Percentiles rank a stretch among this genome's conserved stretches.
Evolutionary conservation across 2,888 invertebrate species (phyloP).

Genomic region (Drosophila anomelani): DNA sequence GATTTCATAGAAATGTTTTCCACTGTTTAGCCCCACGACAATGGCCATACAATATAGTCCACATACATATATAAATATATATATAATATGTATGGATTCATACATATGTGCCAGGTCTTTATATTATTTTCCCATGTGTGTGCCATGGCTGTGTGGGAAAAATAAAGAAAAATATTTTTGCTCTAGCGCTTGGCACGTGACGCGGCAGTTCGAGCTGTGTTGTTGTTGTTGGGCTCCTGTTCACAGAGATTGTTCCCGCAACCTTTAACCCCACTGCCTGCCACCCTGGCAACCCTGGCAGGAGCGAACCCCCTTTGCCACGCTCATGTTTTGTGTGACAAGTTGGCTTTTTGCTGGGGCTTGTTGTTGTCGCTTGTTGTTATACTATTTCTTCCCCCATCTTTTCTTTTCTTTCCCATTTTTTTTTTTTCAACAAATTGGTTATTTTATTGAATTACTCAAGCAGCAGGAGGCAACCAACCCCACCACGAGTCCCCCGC

Average conservation of each 20-base stretch:
- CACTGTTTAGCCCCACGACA: constrained; percentile 54
- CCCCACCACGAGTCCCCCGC: constrained; percentile 9
- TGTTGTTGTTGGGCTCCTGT: constrained; percentile 40
- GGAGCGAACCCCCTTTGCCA: constrained; percentile 14
- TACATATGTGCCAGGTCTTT: constrained; percentile 29
- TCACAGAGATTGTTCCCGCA: constrained; percentile 45
- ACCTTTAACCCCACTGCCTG: constrained; percentile 30
- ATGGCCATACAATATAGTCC: constrained; percentile 69
- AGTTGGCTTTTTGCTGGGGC: constrained; percentile 64
- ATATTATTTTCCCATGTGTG: constrained; percentile 26
- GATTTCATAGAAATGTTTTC: constrained; percentile 43
- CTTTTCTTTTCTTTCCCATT: constrained; percentile 54
- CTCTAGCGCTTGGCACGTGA: constrained; percentile 74
- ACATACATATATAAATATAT: constrained; percentile 19
- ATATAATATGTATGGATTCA: constrained; percentile 5
- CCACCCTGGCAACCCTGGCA: constrained; percentile 18
- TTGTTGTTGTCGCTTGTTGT: constrained; percentile 69
- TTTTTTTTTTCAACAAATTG: constrained; percentile 77
- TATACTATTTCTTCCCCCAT: constrained; percentile 40
- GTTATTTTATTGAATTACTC: constrained; percentile 81
- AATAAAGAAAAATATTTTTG: constrained; percentile 60
- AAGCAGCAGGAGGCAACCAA: constrained; percentile 66
- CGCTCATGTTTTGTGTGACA: constrained; percentile 58
- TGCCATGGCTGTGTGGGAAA: constrained; percentile 26
- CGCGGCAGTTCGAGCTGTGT: constrained; percentile 52